phyloP scores from a whole-genome alignment of 2,888 invertebrate species.

The Platerodrilus igneus region DNA sequence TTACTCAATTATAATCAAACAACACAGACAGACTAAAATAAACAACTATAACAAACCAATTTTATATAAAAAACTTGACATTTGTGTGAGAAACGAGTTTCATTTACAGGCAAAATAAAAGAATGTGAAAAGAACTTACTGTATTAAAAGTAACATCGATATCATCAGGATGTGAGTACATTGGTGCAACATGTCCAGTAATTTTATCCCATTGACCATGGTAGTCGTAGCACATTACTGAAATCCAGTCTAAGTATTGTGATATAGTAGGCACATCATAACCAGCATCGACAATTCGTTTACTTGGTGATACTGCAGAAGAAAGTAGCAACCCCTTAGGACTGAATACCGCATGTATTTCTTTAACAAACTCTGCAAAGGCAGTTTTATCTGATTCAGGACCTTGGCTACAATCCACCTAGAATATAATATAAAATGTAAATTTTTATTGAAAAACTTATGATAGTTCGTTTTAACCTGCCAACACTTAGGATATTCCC shows the following conservation, averaged over 20 bases:
- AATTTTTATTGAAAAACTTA: neutral
- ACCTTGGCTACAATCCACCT: slow-evolving; percentile 80
- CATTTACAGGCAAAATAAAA: slow-evolving; percentile 3
- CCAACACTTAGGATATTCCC: slow-evolving; percentile 94
- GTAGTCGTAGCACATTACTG: slow-evolving; percentile 88
- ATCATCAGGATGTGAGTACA: slow-evolving; percentile 73
- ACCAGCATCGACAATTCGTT: slow-evolving; percentile 76
- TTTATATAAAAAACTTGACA: too few relatives aligned
- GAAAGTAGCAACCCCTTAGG: slow-evolving; percentile 70
- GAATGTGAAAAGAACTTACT: slow-evolving; percentile 45
- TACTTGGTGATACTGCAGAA: slow-evolving; percentile 81
- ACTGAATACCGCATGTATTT: slow-evolving; percentile 66
- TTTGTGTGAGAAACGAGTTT: too few relatives aligned
- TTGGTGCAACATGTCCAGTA: slow-evolving; percentile 85
- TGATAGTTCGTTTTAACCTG: slow-evolving; percentile 55
- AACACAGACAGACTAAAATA: too few relatives aligned
- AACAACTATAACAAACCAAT: too few relatives aligned
- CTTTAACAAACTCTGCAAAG: slow-evolving; percentile 70
- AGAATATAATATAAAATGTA: slow-evolving; percentile 7
- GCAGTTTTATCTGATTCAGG: slow-evolving; percentile 74
- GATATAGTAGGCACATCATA: slow-evolving; percentile 77
- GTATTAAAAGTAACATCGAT: slow-evolving; percentile 74
- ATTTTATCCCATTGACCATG: slow-evolving; percentile 90
- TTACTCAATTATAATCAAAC: too few relatives aligned
- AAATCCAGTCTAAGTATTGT: slow-evolving; percentile 80